These are phyloP conservation scores for Entomobrya proxima DNA, from an alignment of 2,888 invertebrate genomes.

Conservation along the genomic window DNA sequence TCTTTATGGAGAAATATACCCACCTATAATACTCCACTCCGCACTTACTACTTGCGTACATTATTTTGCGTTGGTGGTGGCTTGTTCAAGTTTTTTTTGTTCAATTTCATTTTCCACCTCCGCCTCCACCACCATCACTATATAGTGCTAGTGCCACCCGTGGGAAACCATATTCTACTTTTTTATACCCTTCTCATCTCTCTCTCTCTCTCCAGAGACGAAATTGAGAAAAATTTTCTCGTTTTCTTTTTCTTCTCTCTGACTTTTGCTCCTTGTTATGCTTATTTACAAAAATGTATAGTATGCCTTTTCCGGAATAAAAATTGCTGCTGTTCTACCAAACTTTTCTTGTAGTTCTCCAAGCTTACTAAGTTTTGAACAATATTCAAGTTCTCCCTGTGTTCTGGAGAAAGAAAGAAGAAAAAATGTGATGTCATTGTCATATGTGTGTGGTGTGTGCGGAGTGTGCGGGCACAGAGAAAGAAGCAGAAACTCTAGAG, in stretches of 20 bases:
- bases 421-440: constrained; percentile 60
- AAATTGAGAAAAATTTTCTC: constrained; percentile 27
- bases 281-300: constrained; percentile 1
- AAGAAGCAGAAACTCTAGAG: too few relatives aligned
- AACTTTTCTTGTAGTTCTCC: neutral
- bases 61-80: neutral
- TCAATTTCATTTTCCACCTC: constrained; percentile 43
- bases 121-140: neutral
- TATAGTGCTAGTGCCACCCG: constrained; percentile 26
- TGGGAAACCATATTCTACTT: constrained; percentile 34
- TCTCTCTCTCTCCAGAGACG: constrained; percentile 21
- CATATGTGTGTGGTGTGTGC: constrained; percentile 45
- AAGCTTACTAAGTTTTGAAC: neutral
- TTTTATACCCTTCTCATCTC: neutral
- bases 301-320: neutral
- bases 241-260: neutral
- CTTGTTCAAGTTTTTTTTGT: neutral
- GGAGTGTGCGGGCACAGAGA: neutral
- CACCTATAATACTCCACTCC: neutral
- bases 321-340: neutral
- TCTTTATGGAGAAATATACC: neutral
- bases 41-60: neutral
- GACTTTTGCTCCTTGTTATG: constrained; percentile 39
- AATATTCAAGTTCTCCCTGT: neutral
- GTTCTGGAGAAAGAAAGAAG: neutral